Conservation (phyloP, 2,888 invertebrate genomes). For the Lissonota sp. region DNA sequence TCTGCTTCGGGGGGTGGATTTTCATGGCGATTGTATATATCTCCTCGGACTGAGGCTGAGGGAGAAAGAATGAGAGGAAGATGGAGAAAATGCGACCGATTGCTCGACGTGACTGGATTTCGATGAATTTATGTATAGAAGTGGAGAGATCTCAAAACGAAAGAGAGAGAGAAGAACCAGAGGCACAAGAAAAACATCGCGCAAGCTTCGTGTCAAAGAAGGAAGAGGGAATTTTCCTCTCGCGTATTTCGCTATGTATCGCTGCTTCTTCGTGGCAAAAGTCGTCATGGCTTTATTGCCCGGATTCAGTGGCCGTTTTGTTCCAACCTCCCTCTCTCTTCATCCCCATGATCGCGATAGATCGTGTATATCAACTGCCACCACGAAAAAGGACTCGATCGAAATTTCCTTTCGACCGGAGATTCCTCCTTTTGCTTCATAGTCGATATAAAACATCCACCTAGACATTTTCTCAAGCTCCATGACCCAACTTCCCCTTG, state of each 20-base stretch:
- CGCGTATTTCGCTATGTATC: conserved; percentile 19
- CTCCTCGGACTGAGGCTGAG: not conserved
- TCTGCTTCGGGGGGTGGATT: conserved; percentile 31
- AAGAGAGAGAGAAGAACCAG: not conserved
- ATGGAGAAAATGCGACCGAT: conserved; percentile 43
- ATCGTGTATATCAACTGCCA: too few species aligned
- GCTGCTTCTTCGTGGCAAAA: conserved; percentile 33
- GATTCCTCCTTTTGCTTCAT: not conserved
- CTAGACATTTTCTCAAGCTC: not conserved
- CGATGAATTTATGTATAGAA: conserved; percentile 65
- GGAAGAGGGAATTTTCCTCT: conserved; percentile 44
- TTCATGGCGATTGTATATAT: conserved; percentile 20
- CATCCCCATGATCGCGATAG: too few species aligned
- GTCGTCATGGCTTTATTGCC: conserved; percentile 56
- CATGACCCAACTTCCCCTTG: not conserved
- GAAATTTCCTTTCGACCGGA: too few species aligned
- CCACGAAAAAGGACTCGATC: too few species aligned
- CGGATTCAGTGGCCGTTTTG: conserved; percentile 38
- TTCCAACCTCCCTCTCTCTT: not conserved
- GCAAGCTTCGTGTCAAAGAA: conserved; percentile 6
- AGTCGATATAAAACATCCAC: too few species aligned
- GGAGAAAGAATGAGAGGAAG: not conserved
- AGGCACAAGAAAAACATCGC: conserved; percentile 4
- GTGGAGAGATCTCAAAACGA: conserved; percentile 19
- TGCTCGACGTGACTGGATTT: conserved; percentile 63